phyloP scores from a whole-genome alignment of 2,113 vertebrate species.

The Elaphurus davidianus region DNA sequence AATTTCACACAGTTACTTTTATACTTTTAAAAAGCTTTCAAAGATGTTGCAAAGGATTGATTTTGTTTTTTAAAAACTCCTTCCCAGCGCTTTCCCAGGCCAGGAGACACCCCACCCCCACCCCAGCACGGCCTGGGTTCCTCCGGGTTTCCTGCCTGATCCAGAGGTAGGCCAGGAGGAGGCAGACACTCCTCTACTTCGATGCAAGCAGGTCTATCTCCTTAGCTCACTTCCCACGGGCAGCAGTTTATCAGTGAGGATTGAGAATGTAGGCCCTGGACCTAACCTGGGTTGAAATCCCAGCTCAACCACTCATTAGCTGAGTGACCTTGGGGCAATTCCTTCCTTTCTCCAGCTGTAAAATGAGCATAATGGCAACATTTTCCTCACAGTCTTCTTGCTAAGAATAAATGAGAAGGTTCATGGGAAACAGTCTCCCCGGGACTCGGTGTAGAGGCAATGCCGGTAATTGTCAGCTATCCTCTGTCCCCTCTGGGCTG shows the following conservation, averaged over 20 bases:
- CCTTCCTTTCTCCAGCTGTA: not conserved
- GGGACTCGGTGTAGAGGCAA: not conserved
- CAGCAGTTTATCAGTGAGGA: not conserved
- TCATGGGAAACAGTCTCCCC: not conserved
- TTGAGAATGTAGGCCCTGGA: not conserved
- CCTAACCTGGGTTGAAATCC: not conserved
- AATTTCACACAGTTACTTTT: not conserved
- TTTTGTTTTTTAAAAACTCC: not conserved
- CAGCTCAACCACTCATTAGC: not conserved
- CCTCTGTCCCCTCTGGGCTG: not conserved
- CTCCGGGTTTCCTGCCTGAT: not conserved
- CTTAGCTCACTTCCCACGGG: no score
- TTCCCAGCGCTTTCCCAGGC: not conserved
- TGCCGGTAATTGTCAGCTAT: accelerated
- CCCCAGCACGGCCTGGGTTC: not conserved
- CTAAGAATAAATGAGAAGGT: not conserved
- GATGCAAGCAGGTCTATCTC: not conserved
- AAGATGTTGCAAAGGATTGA: not conserved
- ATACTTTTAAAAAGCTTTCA: not conserved
- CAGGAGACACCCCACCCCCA: not conserved
- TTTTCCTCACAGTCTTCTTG: not conserved
- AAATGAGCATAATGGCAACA: not conserved
- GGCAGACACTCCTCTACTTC: not conserved
- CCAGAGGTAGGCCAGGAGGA: not conserved
- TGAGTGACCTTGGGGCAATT: not conserved